phyloP scores from a whole-genome alignment of 2,797 vertebrate species.

The Typhlichthys eigenmanni region DNA sequence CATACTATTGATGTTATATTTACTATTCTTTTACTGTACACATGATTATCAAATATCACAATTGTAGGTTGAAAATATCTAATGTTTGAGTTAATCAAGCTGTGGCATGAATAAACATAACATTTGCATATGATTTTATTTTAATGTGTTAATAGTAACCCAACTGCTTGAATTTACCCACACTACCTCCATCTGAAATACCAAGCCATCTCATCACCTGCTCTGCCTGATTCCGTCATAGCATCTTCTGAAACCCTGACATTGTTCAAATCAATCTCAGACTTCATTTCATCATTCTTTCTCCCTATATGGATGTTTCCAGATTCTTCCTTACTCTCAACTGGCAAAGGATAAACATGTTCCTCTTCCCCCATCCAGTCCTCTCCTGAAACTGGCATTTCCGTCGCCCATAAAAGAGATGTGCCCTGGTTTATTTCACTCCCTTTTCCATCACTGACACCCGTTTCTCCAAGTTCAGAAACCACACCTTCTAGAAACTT shows the following conservation, averaged over 20 bases:
- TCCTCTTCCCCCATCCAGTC: not conserved
- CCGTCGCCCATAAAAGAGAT: constrained; percentile 3
- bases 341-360: not conserved
- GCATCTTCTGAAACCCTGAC: constrained; percentile 4
- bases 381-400: constrained; percentile 8
- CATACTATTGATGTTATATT: too few species aligned
- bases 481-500: constrained; percentile 10
- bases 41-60: not conserved
- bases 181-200: constrained; percentile 66
- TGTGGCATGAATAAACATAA: not conserved
- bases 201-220: constrained; percentile 51
- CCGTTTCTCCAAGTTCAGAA: constrained; percentile 5
- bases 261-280: constrained; percentile 20
- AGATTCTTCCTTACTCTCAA: not conserved
- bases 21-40: not conserved
- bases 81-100: not conserved
- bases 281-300: not conserved
- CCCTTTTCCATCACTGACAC: constrained; percentile 4
- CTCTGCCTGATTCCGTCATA: not conserved
- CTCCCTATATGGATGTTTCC: not conserved
- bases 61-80: not conserved
- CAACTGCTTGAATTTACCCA: constrained; percentile 1
- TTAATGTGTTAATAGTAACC: constrained; percentile 15
- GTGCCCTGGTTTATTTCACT: constrained; percentile 1
- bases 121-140: constrained; percentile 45